Base-by-base conservation (phyloP, 2,888 invertebrate genomes). In the Lagria hirta region DNA sequence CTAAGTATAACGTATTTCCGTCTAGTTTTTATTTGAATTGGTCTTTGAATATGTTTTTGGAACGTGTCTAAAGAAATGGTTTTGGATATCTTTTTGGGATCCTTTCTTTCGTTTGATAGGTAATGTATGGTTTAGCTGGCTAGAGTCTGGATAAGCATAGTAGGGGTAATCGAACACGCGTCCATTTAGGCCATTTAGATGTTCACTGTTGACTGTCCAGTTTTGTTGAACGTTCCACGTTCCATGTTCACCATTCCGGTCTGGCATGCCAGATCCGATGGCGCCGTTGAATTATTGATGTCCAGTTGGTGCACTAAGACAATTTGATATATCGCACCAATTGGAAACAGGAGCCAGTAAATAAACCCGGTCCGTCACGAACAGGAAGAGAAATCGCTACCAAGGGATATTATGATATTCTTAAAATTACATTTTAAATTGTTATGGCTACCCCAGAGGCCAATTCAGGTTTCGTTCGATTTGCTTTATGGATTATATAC, bases 241-340 rank as follows among this genome's bases (percentile, higher is more conserved):
- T 55, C 51, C 52, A n/a, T n/a, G n/a, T n/a, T n/a, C n/a, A n/a
- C n/a, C n/a, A 52, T 57, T 60, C 55, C 58, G 55, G 58, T 50
- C 49, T 43, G 48, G 47, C 37, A 49, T n/a, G n/a, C n/a, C n/a
- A n/a, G n/a, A n/a, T 37, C 56, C 58, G 57, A 57, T 59, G 61
- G 55, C 58, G 58, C 56, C 58, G 57, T 61, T 68, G 66, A 68
- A 68, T 69, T 68, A 68, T 68, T 65, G 67, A 68, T 66, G 67
- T 61, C 61, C 65, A 61, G 61, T 62, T 58, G 58, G 65, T 56
- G 61, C 56, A 62, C 62, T 52, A 66, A 68, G 68, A 69, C 69
- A 64, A 67, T 68, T 69, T 69, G 68, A 68, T 68, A 64, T 64
- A 69, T 62, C 51, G 60, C 54, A 58, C 60, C 66, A 67, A 68